Conservation (phyloP, 2,888 invertebrate genomes). For the Chaetogeoica ovagalla region DNA sequence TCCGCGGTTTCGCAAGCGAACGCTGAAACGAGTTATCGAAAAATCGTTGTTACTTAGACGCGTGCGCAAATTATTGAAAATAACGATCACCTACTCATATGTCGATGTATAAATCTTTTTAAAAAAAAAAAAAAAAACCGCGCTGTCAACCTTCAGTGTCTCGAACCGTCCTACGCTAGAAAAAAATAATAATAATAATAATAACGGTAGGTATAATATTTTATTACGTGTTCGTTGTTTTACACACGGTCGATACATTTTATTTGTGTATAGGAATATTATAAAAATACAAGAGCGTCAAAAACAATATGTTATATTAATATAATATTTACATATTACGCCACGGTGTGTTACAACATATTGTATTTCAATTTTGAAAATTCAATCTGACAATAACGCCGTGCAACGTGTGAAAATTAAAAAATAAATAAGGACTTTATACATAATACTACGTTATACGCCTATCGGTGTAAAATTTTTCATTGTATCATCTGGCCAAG, state of each 20-base stretch:
- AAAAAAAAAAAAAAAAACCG: no score
- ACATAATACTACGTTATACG: no score
- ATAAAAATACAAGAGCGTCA: not conserved
- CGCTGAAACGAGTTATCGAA: slow-evolving; percentile 8
- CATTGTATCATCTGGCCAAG: no score
- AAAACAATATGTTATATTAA: not conserved
- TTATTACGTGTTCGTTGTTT: no score
- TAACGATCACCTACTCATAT: not conserved
- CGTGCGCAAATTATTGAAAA: not conserved
- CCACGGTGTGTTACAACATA: not conserved
- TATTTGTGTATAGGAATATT: not conserved
- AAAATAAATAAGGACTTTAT: no score
- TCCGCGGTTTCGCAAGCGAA: not conserved
- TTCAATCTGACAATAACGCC: no score
- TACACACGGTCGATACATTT: not conserved
- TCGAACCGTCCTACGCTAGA: not conserved
- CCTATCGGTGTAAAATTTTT: no score
- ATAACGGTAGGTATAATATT: not conserved
- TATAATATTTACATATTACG: no score
- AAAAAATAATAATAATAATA: not conserved
- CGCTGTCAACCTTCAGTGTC: slow-evolving; percentile 1
- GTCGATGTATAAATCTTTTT: not conserved
- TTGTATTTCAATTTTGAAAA: not conserved
- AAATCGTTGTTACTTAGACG: not conserved
- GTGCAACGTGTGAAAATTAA: no score